phyloP scores from a whole-genome alignment of 2,888 invertebrate genomes.

The Agonopterix arenella region DNA sequence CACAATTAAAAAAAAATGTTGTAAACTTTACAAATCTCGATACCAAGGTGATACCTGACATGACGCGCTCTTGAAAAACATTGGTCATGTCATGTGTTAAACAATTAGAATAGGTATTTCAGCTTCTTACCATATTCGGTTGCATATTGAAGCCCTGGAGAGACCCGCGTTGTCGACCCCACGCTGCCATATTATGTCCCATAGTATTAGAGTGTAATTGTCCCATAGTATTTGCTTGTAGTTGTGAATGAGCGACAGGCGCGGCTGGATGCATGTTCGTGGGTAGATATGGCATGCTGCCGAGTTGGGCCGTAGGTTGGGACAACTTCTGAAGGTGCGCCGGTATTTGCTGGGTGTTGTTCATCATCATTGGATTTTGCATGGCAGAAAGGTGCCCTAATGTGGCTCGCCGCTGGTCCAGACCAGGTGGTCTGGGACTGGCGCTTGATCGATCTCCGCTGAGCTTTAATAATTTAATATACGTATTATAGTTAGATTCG shows the following conservation, averaged over 20 bases:
- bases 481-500: neutral
- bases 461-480: constrained; percentile 25
- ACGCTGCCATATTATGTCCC: constrained; percentile 33
- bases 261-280: constrained; percentile 36
- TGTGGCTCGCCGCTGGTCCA: constrained; percentile 46
- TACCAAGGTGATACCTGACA: too few species aligned
- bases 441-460: constrained; percentile 51
- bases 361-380: constrained; percentile 19
- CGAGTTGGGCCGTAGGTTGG: constrained; percentile 30
- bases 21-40: too few species aligned
- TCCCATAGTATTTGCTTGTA: constrained; percentile 39
- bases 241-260: constrained; percentile 19
- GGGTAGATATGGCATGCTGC: constrained; percentile 59
- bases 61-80: too few species aligned
- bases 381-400: constrained; percentile 25
- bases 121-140: constrained; percentile 33
- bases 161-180: constrained; percentile 51
- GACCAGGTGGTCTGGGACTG: constrained; percentile 46
- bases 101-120: neutral
- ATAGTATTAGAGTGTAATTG: constrained; percentile 37
- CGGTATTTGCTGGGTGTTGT: constrained; percentile 28
- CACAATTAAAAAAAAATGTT: too few species aligned
- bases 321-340: constrained; percentile 39
- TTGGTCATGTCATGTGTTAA: too few species aligned
- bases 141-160: constrained; percentile 48